These are phyloP conservation scores for Chaetodon trifasciatus DNA, from an alignment of 2,797 vertebrate genomes.

Conservation along the genomic window DNA sequence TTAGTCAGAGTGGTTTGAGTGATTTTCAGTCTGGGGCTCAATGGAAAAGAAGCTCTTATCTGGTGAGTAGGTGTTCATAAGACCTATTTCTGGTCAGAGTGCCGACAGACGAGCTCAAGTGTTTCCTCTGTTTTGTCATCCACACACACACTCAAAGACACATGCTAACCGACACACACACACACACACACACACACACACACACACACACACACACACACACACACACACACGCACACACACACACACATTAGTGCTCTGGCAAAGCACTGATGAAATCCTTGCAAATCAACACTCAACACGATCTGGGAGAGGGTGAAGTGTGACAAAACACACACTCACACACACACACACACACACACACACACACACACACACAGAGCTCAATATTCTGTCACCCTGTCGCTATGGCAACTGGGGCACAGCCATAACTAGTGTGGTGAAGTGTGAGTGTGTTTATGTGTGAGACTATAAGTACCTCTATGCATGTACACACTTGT, in stretches of 20 bases:
- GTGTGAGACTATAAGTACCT: constrained; percentile 43
- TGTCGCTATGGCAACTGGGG: constrained; percentile 76
- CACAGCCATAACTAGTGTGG: constrained; percentile 47
- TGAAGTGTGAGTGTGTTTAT: constrained; percentile 48
- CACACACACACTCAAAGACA: constrained; percentile 31
- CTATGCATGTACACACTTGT: constrained; percentile 28
- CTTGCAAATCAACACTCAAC: constrained; percentile 67
- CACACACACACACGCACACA: constrained; percentile 17
- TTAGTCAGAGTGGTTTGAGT: constrained; percentile 66
- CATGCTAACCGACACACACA: constrained; percentile 2
- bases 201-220: constrained; percentile 18
- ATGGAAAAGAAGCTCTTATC: constrained; percentile 78
- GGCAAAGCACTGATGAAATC: constrained; percentile 54
- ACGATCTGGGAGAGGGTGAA: constrained; percentile 45
- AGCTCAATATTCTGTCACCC: constrained; percentile 65
- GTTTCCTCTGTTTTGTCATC: constrained; percentile 70
- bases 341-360: constrained; percentile 27
- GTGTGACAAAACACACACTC: constrained; percentile 49
- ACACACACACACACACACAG: constrained; percentile 25
- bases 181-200: constrained; percentile 29
- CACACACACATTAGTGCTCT: constrained; percentile 19
- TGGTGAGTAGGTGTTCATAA: constrained; percentile 79
- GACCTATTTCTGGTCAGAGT: constrained; percentile 78
- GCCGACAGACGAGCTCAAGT: constrained; percentile 75
- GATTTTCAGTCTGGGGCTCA: constrained; percentile 73